These are phyloP conservation scores for Hydropotes inermis DNA, from an alignment of 2,113 vertebrate genomes.

Conservation along the genomic window DNA sequence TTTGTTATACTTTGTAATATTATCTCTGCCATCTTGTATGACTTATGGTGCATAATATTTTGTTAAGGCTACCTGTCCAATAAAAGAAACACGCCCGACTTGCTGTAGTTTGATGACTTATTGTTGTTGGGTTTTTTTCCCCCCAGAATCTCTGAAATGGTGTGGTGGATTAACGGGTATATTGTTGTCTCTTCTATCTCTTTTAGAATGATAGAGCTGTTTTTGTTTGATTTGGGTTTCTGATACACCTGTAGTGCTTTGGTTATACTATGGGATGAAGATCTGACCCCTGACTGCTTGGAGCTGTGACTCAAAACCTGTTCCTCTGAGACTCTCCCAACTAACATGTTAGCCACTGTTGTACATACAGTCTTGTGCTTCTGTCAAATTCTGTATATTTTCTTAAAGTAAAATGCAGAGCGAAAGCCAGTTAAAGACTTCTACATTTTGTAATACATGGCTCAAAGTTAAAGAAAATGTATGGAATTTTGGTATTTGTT, in stretches of 20 bases:
- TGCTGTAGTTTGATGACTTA: neutral
- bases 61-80: neutral
- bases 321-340: slow-evolving; percentile 36
- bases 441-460: neutral
- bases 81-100: neutral
- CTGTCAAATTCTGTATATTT: neutral
- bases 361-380: neutral
- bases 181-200: neutral
- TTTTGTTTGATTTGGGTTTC: neutral
- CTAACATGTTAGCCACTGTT: neutral
- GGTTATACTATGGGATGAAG: neutral
- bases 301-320: neutral
- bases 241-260: neutral
- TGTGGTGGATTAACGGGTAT: neutral
- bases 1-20: neutral
- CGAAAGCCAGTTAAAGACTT: neutral
- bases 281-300: neutral
- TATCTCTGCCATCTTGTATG: neutral
- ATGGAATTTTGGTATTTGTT: neutral
- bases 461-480: neutral
- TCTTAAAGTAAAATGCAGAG: slow-evolving; percentile 6
- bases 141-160: neutral
- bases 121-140: neutral
- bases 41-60: neutral
- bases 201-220: neutral